Conservation (phyloP, 2,113 vertebrate genomes). For the Mirza zaza region DNA sequence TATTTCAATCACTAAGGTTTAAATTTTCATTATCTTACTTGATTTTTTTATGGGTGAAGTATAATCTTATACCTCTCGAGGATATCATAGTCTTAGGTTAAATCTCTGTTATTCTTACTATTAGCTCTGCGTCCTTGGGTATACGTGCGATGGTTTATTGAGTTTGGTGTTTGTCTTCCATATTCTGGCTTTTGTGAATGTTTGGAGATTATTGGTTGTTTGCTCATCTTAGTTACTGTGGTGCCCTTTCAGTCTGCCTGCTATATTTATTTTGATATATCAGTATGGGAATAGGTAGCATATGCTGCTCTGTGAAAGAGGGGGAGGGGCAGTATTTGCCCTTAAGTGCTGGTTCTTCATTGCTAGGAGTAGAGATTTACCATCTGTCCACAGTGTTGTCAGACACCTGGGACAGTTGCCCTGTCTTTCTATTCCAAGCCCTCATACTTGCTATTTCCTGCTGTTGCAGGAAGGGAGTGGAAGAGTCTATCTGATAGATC, state of each 20-base stretch:
- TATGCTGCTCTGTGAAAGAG: background rate
- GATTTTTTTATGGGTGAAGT: background rate
- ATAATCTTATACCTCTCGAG: background rate
- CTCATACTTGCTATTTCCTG: background rate
- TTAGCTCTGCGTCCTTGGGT: background rate
- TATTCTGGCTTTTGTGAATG: background rate
- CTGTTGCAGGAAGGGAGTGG: background rate
- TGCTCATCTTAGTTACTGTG: background rate
- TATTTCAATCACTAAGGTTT: background rate
- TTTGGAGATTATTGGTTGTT: background rate
- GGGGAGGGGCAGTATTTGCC: background rate
- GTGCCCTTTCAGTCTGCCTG: background rate
- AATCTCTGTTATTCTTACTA: background rate
- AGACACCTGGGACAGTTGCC: background rate
- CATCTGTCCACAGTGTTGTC: background rate
- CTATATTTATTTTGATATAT: background rate
- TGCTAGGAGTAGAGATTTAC: background rate
- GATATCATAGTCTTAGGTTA: background rate
- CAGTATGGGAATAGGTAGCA: background rate
- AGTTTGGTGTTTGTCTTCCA: background rate
- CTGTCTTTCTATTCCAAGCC: background rate
- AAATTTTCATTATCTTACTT: background rate
- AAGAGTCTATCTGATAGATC: no score
- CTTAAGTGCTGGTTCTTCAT: background rate
- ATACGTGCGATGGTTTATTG: background rate